Evolutionary conservation across 2,888 invertebrate species (phyloP).

Genomic region (Pomacea canaliculata): DNA sequence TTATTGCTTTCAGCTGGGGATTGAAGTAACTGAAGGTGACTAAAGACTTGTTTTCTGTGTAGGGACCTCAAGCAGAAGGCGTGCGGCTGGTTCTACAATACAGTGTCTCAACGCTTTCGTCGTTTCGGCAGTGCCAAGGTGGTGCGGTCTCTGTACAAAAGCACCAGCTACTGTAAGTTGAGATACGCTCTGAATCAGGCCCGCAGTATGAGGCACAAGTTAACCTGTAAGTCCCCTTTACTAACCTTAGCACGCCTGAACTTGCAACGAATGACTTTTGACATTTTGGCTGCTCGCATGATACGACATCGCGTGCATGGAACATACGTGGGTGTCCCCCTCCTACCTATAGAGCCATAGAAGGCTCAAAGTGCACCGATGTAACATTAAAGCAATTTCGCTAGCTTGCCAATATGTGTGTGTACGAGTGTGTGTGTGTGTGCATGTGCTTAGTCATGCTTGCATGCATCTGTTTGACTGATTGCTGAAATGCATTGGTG

Average conservation of each 20-base stretch:
- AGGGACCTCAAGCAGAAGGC: constrained; percentile 59
- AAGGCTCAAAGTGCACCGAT: no score
- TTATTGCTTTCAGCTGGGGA: no score
- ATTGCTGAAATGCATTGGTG: background rate
- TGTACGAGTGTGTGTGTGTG: background rate
- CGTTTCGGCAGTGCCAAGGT: constrained; percentile 68
- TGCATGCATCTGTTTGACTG: constrained; percentile 11
- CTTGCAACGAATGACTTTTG: background rate
- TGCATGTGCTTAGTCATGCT: background rate
- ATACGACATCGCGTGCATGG: background rate
- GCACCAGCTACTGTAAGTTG: constrained; percentile 35
- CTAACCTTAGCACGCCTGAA: background rate
- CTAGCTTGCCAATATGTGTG: background rate
- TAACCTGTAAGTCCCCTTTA: constrained; percentile 5
- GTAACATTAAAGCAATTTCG: background rate
- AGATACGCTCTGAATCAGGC: constrained; percentile 35
- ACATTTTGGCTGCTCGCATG: background rate
- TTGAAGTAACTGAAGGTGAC: no score
- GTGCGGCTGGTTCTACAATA: constrained; percentile 65
- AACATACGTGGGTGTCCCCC: background rate
- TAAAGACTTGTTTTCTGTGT: no score
- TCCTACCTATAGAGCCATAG: no score
- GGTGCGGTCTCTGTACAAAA: constrained; percentile 59
- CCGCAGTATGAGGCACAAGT: constrained; percentile 6
- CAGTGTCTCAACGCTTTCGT: constrained; percentile 57